phyloP scores from a whole-genome alignment of 2,797 vertebrate species.

The Peromyscus melanophrys region DNA sequence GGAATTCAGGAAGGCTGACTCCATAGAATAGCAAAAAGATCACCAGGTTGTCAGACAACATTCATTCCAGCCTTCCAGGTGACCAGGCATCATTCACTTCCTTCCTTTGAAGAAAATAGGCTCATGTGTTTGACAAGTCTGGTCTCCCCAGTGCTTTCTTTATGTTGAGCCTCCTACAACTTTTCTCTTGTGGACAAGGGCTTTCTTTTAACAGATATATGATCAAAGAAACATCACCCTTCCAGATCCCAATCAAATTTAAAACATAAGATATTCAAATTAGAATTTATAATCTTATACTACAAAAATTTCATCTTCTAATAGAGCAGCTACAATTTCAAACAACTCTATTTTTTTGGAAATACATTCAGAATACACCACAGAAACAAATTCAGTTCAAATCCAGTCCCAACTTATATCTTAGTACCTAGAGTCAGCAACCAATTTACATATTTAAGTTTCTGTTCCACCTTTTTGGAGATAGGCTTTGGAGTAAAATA shows the following conservation, averaged over 20 bases:
- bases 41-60: not conserved
- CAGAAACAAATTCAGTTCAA: conserved; percentile 36
- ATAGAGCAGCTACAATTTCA: conserved; percentile 35
- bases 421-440: not conserved
- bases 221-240: conserved; percentile 66
- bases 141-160: not conserved
- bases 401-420: not conserved
- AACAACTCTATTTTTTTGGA: conserved; percentile 66
- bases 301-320: conserved; percentile 75
- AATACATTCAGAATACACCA: not conserved
- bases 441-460: not conserved
- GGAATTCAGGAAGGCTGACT: not conserved
- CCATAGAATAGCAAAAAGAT: not conserved
- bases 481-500: not conserved
- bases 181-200: conserved; percentile 34
- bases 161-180: not conserved
- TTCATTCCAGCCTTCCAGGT: not conserved
- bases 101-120: not conserved
- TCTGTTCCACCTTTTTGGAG: conserved; percentile 14
- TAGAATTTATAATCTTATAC: conserved; percentile 75
- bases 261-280: conserved; percentile 68
- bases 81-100: not conserved
- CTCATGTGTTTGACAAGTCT: too few species aligned
- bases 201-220: conserved; percentile 78
- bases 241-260: conserved; percentile 76